These are phyloP conservation scores for Ichneumoninae sp. DNA, from an alignment of 2,888 invertebrate genomes.

Conservation along the genomic window DNA sequence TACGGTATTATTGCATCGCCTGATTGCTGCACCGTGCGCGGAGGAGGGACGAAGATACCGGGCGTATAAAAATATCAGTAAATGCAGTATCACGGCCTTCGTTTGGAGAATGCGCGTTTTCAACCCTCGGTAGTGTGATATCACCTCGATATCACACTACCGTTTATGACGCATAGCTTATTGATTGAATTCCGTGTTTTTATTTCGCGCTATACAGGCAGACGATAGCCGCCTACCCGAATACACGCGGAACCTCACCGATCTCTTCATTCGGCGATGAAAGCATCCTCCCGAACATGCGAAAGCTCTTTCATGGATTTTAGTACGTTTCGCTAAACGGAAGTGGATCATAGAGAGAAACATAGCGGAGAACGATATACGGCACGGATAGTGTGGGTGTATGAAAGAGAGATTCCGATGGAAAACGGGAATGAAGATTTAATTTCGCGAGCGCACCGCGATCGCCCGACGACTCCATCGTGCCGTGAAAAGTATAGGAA, in stretches of 20 bases:
- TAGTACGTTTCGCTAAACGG: neutral
- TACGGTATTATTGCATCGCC: slow-evolving; percentile 18
- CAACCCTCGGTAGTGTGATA: neutral
- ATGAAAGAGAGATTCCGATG: neutral
- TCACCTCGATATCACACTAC: slow-evolving; percentile 16
- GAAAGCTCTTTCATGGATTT: slow-evolving; percentile 40
- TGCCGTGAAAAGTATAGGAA: neutral
- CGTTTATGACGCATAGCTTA: slow-evolving; percentile 33
- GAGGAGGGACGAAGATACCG: slow-evolving; percentile 8
- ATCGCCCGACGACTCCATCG: neutral
- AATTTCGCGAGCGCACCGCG: neutral
- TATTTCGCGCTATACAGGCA: neutral
- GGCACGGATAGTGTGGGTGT: neutral
- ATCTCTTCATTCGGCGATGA: slow-evolving; percentile 36
- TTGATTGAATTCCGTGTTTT: slow-evolving; percentile 16
- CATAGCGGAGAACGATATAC: slow-evolving; percentile 4
- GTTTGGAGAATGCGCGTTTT: slow-evolving; percentile 24
- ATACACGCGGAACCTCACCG: neutral
- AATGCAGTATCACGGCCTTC: neutral
- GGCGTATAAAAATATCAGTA: neutral
- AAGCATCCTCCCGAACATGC: slow-evolving; percentile 30
- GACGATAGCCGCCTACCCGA: neutral
- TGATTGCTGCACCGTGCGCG: slow-evolving; percentile 4
- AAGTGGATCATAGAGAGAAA: neutral
- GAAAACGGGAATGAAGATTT: neutral